Conservation (phyloP, 2,888 invertebrate genomes). For the Megalurothrips usitatus region DNA sequence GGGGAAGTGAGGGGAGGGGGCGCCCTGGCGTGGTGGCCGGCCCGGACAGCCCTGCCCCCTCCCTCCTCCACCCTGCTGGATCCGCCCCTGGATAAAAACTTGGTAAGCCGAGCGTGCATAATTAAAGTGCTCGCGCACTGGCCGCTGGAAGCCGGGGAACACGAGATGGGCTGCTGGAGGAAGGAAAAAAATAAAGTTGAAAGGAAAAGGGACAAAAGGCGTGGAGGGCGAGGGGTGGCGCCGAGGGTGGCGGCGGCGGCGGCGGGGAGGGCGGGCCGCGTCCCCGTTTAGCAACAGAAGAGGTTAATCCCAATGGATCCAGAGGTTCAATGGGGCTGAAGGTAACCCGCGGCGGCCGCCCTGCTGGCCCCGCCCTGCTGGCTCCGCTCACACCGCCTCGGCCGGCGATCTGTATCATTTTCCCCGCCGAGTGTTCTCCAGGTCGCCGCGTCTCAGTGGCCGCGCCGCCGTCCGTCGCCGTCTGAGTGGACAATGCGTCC, state of each 20-base stretch:
- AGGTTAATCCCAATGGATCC: no score
- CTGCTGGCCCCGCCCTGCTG: no score
- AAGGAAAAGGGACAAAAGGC: neutral
- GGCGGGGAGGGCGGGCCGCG: neutral
- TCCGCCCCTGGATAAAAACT: neutral
- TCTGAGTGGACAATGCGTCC: no score
- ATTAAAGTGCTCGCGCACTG: neutral
- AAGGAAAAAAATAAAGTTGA: neutral
- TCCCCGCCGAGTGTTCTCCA: no score
- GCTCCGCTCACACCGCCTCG: no score
- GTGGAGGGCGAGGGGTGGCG: neutral
- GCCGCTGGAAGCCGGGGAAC: neutral
- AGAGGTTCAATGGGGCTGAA: no score
- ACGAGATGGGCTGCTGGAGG: neutral
- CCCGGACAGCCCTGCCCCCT: neutral
- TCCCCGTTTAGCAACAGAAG: no score
- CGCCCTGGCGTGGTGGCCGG: neutral
- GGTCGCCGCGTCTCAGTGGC: no score
- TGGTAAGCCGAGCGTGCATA: slow-evolving; percentile 6
- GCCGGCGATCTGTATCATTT: no score
- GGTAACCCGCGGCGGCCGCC: no score
- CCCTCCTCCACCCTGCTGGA: neutral
- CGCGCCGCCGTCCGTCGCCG: no score
- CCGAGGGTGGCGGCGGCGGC: neutral
- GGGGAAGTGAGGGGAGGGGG: neutral